Evolutionary conservation across 1,140 invertebrate genomes (phyloP).

Genomic region (Magallana ariakensis): DNA sequence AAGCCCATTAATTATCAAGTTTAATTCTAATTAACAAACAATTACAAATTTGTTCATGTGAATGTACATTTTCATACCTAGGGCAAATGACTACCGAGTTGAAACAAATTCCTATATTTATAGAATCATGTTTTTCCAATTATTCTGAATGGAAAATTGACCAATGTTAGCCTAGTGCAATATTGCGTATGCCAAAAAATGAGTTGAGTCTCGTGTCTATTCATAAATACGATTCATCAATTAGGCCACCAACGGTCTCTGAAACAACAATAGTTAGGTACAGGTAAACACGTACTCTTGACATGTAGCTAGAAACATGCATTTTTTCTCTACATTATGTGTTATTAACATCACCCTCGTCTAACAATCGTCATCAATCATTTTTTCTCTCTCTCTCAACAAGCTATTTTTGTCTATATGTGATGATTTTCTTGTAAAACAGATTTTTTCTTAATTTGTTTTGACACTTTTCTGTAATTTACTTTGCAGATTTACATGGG

Average conservation of each 20-base stretch:
- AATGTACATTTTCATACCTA: constrained; percentile 9
- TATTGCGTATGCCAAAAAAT: too few species aligned
- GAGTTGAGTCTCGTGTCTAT: background rate
- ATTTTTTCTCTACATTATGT: constrained; percentile 11
- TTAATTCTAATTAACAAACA: constrained; percentile 26
- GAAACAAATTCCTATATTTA: background rate
- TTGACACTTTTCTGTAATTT: background rate
- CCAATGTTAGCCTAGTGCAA: too few species aligned
- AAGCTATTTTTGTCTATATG: background rate
- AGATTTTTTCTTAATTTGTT: background rate
- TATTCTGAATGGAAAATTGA: too few species aligned
- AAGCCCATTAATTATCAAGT: constrained; percentile 26
- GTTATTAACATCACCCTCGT: background rate
- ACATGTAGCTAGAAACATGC: background rate
- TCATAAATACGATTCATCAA: constrained; percentile 25
- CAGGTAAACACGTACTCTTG: background rate
- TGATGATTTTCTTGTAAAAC: background rate
- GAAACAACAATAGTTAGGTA: background rate
- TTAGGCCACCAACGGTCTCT: background rate
- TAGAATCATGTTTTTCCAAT: background rate
- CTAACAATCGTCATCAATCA: constrained; percentile 9
- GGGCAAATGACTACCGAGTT: background rate
- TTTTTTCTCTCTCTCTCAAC: background rate
- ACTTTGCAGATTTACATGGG: background rate
- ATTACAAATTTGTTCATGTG: constrained; percentile 2